phyloP scores from a whole-genome alignment of 2,888 invertebrate species.

The Leucoptera coffeella region DNA sequence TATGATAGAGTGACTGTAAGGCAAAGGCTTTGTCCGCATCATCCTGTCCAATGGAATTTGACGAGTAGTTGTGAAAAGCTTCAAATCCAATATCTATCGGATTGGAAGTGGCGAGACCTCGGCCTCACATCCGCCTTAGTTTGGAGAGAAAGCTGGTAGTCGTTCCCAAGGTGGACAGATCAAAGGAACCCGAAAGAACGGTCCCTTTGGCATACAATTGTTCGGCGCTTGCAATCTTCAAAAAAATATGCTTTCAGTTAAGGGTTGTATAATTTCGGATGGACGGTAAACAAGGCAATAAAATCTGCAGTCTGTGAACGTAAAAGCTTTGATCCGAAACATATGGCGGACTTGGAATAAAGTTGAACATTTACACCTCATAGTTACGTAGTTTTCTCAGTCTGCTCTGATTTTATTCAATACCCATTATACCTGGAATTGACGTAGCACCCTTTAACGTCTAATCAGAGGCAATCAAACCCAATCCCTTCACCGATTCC shows the following conservation, averaged over 20 bases:
- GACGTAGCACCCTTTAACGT: conserved; percentile 41
- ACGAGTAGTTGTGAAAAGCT: conserved; percentile 45
- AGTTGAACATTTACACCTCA: no score
- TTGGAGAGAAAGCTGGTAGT: conserved; percentile 41
- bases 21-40: no score
- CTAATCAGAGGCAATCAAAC: conserved; percentile 50
- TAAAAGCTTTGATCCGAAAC: no score
- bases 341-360: no score
- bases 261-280: conserved; percentile 8
- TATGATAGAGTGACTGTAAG: conserved; percentile 1
- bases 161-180: conserved; percentile 22
- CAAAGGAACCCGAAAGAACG: conserved; percentile 22
- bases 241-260: no score
- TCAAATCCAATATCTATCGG: conserved; percentile 10
- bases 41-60: conserved; percentile 39
- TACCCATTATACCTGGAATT: no score
- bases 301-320: not conserved
- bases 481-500: conserved; percentile 38
- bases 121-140: conserved; percentile 31
- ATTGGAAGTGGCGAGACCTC: conserved; percentile 27
- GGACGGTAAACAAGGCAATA: not conserved
- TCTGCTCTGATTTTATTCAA: no score
- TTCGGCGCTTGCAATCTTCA: no score
- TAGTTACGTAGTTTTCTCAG: no score
- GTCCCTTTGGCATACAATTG: no score